Conservation (phyloP, 2,113 vertebrate species). For the Eudyptes chrysolophus region DNA sequence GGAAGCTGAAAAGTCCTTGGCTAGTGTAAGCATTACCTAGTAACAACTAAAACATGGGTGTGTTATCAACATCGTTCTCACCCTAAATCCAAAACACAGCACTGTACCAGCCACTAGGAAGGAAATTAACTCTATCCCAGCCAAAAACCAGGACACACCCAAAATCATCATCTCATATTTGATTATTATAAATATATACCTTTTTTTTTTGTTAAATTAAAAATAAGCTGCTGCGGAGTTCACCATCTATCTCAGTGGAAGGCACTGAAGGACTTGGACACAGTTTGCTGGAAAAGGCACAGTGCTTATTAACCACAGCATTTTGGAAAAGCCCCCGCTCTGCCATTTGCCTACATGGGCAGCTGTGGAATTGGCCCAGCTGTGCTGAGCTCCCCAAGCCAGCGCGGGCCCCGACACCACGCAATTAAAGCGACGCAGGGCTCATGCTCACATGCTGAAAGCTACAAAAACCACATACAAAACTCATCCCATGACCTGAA, state of each 20-base stretch:
- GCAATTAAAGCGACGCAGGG: fast-evolving
- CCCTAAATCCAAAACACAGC: too few species aligned
- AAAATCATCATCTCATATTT: background rate
- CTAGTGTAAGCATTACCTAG: too few species aligned
- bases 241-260: background rate
- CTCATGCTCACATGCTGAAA: background rate
- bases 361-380: background rate
- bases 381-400: background rate
- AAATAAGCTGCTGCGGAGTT: background rate
- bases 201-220: background rate
- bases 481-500: background rate
- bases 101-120: too few species aligned
- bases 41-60: too few species aligned
- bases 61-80: too few species aligned
- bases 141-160: background rate
- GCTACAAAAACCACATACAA: background rate
- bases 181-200: background rate
- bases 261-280: background rate
- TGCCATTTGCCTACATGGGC: fast-evolving
- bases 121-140: too few species aligned
- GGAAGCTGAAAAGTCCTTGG: too few species aligned
- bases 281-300: background rate
- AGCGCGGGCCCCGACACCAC: fast-evolving
- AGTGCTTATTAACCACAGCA: background rate
- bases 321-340: background rate